Percentiles rank a stretch among this genome's conserved stretches.
Evolutionary conservation across 2,888 invertebrate genomes (phyloP).

Genomic region (Matsumyia berberina): DNA sequence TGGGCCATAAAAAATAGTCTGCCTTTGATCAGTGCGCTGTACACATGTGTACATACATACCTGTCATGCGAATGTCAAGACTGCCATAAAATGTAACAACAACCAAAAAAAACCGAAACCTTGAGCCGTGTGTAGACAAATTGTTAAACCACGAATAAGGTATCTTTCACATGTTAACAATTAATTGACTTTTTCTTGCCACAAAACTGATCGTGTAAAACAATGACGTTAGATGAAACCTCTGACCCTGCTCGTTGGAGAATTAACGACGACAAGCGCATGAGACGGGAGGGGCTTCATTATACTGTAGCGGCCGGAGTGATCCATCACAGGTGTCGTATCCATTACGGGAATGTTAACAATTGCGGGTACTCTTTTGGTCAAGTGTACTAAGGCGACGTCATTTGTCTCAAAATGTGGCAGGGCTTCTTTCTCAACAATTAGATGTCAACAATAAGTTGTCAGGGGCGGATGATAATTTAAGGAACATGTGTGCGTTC

Average conservation of each 20-base stretch:
- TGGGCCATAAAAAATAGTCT: constrained; percentile 15
- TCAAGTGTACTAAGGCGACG: constrained; percentile 24
- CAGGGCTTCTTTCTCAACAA: background rate
- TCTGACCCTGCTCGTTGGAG: constrained; percentile 10
- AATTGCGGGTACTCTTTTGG: constrained; percentile 15
- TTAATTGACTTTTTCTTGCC: constrained; percentile 40
- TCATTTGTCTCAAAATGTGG: background rate
- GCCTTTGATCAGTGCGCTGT: constrained; percentile 37
- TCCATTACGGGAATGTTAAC: constrained; percentile 24
- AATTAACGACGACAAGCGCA: constrained; percentile 17
- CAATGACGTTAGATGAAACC: constrained; percentile 42
- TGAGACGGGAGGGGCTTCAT: background rate
- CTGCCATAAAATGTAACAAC: constrained; percentile 24
- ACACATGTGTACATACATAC: background rate
- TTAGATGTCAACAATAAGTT: too few relatives aligned
- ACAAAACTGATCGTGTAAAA: constrained; percentile 26
- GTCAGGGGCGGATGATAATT: too few relatives aligned
- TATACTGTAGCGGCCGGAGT: constrained; percentile 6
- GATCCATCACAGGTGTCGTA: constrained; percentile 43
- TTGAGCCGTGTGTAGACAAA: constrained; percentile 34
- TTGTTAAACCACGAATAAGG: constrained; percentile 19
- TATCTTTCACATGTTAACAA: constrained; percentile 40
- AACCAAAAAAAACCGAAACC: background rate
- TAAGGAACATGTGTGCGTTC: too few relatives aligned
- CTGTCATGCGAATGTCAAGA: constrained; percentile 52